Evolutionary conservation across 2,797 vertebrate species (phyloP).

Genomic region (Neomorphus geoffroyi): DNA sequence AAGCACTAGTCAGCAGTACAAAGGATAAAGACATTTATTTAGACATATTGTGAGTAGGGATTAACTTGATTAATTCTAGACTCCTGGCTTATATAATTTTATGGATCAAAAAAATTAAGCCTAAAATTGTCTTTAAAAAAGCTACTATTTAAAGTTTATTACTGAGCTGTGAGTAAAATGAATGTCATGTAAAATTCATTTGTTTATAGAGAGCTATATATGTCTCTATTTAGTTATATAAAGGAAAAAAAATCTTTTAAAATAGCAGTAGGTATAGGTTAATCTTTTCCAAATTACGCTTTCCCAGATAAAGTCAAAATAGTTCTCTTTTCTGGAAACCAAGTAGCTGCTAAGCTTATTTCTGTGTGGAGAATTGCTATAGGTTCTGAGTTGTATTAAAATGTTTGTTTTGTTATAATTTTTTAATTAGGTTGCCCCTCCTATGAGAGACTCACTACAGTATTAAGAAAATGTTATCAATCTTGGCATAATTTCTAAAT

Average conservation of each 20-base stretch:
- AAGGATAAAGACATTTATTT: not conserved
- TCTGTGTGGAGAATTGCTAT: not conserved
- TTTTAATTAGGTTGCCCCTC: constrained; percentile 28
- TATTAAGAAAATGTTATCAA: not conserved
- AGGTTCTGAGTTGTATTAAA: not conserved
- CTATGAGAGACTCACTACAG: not conserved
- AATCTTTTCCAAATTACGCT: not conserved
- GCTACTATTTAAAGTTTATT: not conserved
- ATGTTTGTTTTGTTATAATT: constrained; percentile 34
- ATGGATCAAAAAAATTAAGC: not conserved
- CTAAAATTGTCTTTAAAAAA: not conserved
- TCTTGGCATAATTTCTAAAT: not conserved
- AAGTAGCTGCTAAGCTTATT: not conserved
- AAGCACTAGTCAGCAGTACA: not conserved
- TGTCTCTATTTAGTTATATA: not conserved
- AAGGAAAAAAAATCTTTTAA: not conserved
- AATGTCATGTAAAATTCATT: not conserved
- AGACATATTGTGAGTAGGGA: not conserved
- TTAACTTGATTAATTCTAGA: not conserved
- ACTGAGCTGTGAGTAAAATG: not conserved
- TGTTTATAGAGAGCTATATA: not conserved
- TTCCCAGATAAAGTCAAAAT: not conserved
- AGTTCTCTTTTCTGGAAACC: not conserved
- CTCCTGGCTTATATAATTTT: not conserved
- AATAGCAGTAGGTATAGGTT: not conserved